Conservation (phyloP, 2,888 invertebrate species). For the Rambutsinella grinnellia region DNA sequence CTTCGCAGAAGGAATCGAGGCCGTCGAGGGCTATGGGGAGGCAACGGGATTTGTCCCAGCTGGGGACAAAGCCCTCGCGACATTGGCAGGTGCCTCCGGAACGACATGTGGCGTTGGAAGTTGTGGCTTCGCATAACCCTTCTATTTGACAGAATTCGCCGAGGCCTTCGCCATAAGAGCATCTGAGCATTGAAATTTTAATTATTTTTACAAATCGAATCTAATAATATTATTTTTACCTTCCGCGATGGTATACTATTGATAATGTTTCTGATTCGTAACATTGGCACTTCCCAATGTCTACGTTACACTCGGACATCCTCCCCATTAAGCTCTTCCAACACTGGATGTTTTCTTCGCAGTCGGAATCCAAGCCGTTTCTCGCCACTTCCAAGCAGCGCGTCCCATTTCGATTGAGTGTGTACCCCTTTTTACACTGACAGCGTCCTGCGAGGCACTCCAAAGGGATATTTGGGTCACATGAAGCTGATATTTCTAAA, state of each 20-base stretch:
- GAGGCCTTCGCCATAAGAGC: conserved; percentile 64
- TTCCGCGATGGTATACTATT: conserved; percentile 65
- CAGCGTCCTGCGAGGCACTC: conserved; percentile 60
- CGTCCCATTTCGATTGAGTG: conserved; percentile 63
- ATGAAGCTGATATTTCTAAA: too few relatives aligned
- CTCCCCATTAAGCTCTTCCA: conserved; percentile 63
- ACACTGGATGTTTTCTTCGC: conserved; percentile 60
- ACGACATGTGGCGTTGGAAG: conserved; percentile 59
- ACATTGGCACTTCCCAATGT: conserved; percentile 60
- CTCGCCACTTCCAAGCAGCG: conserved; percentile 64
- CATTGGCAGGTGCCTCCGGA: conserved; percentile 63
- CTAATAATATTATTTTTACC: conserved; percentile 53
- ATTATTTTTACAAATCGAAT: too few relatives aligned
- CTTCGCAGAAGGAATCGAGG: conserved; percentile 62
- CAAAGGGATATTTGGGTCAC: conserved; percentile 50
- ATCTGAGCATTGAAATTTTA: conserved; percentile 53
- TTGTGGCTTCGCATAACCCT: conserved; percentile 61
- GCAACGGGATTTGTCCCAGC: conserved; percentile 65
- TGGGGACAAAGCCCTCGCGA: conserved; percentile 53
- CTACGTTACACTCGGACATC: conserved; percentile 59
- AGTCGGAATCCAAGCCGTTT: conserved; percentile 61
- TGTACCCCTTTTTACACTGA: conserved; percentile 63
- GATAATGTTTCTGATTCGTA: conserved; percentile 63
- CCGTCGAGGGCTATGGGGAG: conserved; percentile 61
- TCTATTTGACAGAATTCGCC: conserved; percentile 65